Conservation (phyloP, 2,888 invertebrate species). For the Drosophila kanekoi region DNA sequence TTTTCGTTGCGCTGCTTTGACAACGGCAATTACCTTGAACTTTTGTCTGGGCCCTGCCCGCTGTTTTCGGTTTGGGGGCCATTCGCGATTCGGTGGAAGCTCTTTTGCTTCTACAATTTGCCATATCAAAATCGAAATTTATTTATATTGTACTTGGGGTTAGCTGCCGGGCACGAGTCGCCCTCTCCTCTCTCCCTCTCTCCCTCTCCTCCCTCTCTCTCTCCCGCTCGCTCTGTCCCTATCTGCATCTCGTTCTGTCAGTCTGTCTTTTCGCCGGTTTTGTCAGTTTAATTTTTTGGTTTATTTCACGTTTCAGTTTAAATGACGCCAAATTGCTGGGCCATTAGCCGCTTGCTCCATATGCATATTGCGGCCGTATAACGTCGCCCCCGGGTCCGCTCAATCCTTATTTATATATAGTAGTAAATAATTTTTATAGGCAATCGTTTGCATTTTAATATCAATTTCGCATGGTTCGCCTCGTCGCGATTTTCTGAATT, state of each 20-base stretch:
- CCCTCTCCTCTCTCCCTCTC: background rate
- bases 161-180: slow-evolving; percentile 61
- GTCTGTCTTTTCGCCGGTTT: slow-evolving; percentile 35
- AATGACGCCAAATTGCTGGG: slow-evolving; percentile 76
- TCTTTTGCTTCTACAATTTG: slow-evolving; percentile 32
- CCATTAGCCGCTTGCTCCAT: slow-evolving; percentile 66
- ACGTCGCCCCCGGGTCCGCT: slow-evolving; percentile 27
- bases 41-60: slow-evolving; percentile 48
- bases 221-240: background rate
- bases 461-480: slow-evolving; percentile 61
- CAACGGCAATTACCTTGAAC: slow-evolving; percentile 81
- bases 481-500: background rate
- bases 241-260: slow-evolving; percentile 12
- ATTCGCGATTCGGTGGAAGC: slow-evolving; percentile 44
- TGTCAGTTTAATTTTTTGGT: slow-evolving; percentile 75
- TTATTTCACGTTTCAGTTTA: slow-evolving; percentile 71
- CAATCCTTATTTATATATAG: slow-evolving; percentile 53
- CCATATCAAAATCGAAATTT: slow-evolving; percentile 63
- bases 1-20: slow-evolving; percentile 77
- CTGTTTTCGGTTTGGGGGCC: background rate
- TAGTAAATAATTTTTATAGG: slow-evolving; percentile 70
- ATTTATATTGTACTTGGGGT: slow-evolving; percentile 66
- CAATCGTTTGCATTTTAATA: slow-evolving; percentile 78
- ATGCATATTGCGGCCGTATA: slow-evolving; percentile 54
- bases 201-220: background rate